Base-by-base conservation (phyloP, 2,888 invertebrate genomes). In the Himalopsyche anomala region DNA sequence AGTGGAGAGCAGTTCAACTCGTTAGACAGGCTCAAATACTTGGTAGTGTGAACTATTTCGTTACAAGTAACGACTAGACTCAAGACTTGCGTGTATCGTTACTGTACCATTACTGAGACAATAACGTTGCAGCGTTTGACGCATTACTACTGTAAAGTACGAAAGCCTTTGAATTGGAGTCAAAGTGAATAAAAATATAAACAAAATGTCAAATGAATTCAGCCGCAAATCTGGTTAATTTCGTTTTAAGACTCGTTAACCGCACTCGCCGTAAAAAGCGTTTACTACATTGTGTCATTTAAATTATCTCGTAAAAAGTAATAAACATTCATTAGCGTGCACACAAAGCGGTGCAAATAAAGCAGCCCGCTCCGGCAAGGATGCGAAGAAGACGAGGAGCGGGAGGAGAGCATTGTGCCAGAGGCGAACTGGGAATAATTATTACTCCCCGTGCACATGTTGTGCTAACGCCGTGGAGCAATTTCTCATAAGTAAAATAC, bases 401-500 rank as follows among this genome's bases (percentile, higher is more conserved):
- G 36, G 74, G 74, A 15, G 36, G 74, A 74, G 5, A 28, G 36
- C 36, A 74, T 74, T 74, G 15, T 36, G 74, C 74, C 74, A 74
- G 74, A 74, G 74, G 74, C 74, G 74, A 74, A 74, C 11, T 74
- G 36, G 74, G 74, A 74, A 74, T 74, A 74, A 74, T 74, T 74
- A 74, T 36, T 74, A 74, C 36, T 74, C 74, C 74, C 74, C 1
- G 36, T 83, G n/a, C 42, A 55, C 62, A 56, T 55, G 83, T 56
- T 83, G 51, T 28, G 38, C 19, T 28, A 19, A 9, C 40, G 55
- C 36, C 55, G 36, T 19, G 56, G 38, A 42, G 83, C 84, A 74
- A 83, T 74, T 42, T 83, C 79, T 83, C 55, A 84, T 51, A 36
- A 80, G 74, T 84, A 45, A 84, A 84, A 80, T 84, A 84, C 80